A percentile compares a stretch with the other conserved stretches of the same genome.
Conservation (phyloP, 2,888 invertebrate species). For the Ormia ochracea region DNA sequence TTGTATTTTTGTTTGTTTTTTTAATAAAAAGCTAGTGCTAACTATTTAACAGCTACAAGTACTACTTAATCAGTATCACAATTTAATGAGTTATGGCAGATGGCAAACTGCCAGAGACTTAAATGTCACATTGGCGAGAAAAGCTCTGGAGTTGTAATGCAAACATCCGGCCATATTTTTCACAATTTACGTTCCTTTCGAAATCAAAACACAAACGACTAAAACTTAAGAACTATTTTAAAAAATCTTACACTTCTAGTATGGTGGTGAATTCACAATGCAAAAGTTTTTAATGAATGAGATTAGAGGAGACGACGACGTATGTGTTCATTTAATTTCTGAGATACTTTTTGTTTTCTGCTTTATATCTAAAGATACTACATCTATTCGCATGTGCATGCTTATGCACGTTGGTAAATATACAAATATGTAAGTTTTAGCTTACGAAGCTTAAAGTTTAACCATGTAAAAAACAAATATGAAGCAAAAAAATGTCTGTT, state of each 20-base stretch:
- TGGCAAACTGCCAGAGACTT: conserved; percentile 59
- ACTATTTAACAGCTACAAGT: conserved; percentile 61
- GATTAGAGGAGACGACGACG: conserved; percentile 24
- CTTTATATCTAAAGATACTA: not conserved
- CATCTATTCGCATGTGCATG: not conserved
- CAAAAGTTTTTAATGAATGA: conserved; percentile 28
- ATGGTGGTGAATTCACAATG: conserved; percentile 64
- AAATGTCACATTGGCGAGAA: conserved; percentile 26
- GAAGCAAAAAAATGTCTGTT: conserved; percentile 23
- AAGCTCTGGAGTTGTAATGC: conserved; percentile 58
- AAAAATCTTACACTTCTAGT: conserved; percentile 56
- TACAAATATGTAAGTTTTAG: conserved; percentile 18
- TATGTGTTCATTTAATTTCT: conserved; percentile 22
- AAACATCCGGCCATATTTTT: conserved; percentile 62
- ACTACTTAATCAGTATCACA: conserved; percentile 63
- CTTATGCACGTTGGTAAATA: not conserved
- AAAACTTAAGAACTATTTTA: conserved; percentile 57
- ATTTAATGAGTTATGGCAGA: conserved; percentile 62
- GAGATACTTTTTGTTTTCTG: conserved; percentile 36
- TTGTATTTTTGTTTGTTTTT: conserved; percentile 16
- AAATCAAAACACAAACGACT: conserved; percentile 62
- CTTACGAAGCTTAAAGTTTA: conserved; percentile 41
- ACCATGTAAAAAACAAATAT: conserved; percentile 15
- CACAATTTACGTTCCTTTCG: conserved; percentile 63
- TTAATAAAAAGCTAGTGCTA: conserved; percentile 61